Conservation (phyloP, 2,888 invertebrate genomes). For the Archips xylosteana region DNA sequence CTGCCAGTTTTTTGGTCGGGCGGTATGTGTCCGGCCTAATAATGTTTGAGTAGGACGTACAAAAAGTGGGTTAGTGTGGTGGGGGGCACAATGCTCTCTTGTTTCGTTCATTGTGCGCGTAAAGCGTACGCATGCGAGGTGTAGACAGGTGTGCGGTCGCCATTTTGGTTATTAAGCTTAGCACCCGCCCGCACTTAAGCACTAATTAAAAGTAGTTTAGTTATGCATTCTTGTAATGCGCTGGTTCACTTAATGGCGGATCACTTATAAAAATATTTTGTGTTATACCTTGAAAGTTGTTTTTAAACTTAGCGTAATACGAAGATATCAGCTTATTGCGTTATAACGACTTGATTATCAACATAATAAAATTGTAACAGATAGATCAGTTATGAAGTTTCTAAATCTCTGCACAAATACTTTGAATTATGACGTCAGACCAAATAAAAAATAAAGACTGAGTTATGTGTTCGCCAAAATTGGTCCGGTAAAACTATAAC, state of each 20-base stretch:
- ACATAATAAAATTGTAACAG: background rate
- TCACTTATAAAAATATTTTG: background rate
- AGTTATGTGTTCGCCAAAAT: too few relatives aligned
- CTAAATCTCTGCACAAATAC: too few relatives aligned
- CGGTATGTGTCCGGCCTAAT: slow-evolving; percentile 79
- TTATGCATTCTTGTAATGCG: background rate
- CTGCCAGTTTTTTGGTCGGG: slow-evolving; percentile 69
- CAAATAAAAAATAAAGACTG: too few relatives aligned
- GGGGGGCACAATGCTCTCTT: slow-evolving; percentile 62
- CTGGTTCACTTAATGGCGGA: slow-evolving; percentile 1
- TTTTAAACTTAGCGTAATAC: background rate
- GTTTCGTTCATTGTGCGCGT: slow-evolving; percentile 63
- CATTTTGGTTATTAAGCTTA: slow-evolving; percentile 41
- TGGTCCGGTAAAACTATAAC: too few relatives aligned
- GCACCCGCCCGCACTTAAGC: slow-evolving; percentile 37
- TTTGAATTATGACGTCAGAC: too few relatives aligned
- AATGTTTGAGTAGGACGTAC: slow-evolving; percentile 79
- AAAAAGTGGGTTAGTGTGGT: slow-evolving; percentile 75
- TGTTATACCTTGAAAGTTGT: background rate
- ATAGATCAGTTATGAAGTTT: too few relatives aligned
- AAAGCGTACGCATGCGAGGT: slow-evolving; percentile 49
- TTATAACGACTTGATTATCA: background rate
- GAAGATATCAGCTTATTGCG: background rate
- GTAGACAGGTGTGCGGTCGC: slow-evolving; percentile 44
- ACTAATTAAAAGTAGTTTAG: slow-evolving; percentile 26